phyloP scores from a whole-genome alignment of 2,888 invertebrate genomes.

The Steinernema carpocapsae region DNA sequence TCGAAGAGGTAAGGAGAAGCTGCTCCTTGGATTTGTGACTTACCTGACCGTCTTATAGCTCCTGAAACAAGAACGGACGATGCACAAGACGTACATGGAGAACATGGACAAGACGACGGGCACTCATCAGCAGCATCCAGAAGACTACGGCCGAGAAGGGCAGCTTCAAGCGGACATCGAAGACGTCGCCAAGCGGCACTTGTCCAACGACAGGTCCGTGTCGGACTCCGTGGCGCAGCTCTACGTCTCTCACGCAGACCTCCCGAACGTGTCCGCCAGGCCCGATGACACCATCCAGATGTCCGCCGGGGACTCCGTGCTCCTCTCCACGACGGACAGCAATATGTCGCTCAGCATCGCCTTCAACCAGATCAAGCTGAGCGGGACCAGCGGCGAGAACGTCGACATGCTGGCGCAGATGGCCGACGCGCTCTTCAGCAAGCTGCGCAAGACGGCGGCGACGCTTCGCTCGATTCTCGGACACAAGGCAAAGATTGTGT shows the following conservation, averaged over 20 bases:
- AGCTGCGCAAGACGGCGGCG: not conserved
- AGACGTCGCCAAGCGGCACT: not conserved
- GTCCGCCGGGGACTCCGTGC: not conserved
- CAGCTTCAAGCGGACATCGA: not conserved
- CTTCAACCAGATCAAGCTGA: not conserved
- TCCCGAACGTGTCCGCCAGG: not conserved
- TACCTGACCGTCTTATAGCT: not conserved
- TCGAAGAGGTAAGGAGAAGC: not conserved
- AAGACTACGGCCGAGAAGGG: not conserved
- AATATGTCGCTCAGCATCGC: constrained; percentile 18
- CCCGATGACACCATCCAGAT: not conserved
- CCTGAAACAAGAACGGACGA: not conserved
- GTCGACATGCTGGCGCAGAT: not conserved
- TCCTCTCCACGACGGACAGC: not conserved
- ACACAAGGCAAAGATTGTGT: not conserved
- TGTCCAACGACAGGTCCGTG: not conserved
- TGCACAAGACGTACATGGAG: not conserved
- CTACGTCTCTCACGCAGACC: not conserved
- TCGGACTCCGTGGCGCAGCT: constrained; percentile 9
- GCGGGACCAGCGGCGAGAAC: not conserved
- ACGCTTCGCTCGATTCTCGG: not conserved
- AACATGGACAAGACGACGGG: not conserved
- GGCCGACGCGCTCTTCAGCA: not conserved
- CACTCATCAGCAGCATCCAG: not conserved
- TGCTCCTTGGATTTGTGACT: not conserved